A percentile compares a stretch with the other conserved stretches of the same genome.
Evolutionary conservation across 64 coral and sea anemone species (phyloP).

Genomic region (Actinia equina): DNA sequence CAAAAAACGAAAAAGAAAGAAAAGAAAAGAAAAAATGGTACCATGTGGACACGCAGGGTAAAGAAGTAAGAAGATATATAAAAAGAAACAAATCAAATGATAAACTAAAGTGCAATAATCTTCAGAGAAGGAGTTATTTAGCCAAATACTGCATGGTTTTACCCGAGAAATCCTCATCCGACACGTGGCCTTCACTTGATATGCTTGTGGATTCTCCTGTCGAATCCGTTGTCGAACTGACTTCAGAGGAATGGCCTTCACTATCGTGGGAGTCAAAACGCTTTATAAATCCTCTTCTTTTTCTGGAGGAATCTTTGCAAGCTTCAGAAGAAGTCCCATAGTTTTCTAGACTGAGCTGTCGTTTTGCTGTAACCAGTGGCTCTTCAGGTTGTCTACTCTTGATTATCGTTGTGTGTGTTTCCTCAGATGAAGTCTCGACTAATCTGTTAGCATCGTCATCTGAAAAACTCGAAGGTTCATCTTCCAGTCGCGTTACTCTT

Average conservation of each 20-base stretch:
- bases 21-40: neutral
- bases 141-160: neutral
- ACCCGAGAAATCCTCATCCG: conserved; percentile 29
- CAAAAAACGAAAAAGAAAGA: neutral
- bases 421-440: neutral
- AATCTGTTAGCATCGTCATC: conserved; percentile 3
- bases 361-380: neutral
- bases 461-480: neutral
- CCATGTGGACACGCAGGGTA: too few relatives aligned
- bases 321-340: neutral
- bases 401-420: neutral
- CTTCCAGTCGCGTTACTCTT: neutral
- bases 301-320: neutral
- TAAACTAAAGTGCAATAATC: neutral
- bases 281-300: neutral
- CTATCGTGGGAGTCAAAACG: conserved; percentile 10
- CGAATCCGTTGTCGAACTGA: conserved; percentile 14
- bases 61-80: neutral
- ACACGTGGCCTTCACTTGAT: conserved; percentile 19
- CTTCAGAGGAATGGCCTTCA: conserved; percentile 20
- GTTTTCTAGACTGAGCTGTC: neutral
- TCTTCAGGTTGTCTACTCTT: conserved; percentile 3
- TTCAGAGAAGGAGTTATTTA: neutral
- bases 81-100: neutral
- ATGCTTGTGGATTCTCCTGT: conserved; percentile 1